Evolutionary conservation across 1,140 invertebrate genomes (phyloP).

Genomic region (Lepeophtheirus salmonis): DNA sequence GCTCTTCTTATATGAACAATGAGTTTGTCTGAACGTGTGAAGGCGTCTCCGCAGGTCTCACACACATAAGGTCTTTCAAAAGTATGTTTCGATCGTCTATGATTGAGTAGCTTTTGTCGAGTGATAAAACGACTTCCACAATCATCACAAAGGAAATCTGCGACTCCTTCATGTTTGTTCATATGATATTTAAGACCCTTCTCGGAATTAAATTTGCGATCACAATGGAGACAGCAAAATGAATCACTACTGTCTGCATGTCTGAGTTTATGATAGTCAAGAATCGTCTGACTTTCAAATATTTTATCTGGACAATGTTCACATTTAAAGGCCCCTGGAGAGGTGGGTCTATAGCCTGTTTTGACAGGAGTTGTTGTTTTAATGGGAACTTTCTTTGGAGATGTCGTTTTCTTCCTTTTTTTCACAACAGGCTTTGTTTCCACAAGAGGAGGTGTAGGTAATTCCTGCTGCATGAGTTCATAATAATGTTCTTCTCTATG

Average conservation of each 20-base stretch:
- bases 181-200: conserved; percentile 13
- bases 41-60: conserved; percentile 22
- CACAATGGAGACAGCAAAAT: not conserved
- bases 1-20: conserved; percentile 22
- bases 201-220: not conserved
- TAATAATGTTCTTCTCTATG: not conserved
- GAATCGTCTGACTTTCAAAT: not conserved
- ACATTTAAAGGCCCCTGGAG: not conserved
- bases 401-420: not conserved
- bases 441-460: too few relatives aligned
- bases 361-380: not conserved
- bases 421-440: too few relatives aligned
- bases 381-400: not conserved
- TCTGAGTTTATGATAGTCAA: not conserved
- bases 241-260: not conserved
- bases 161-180: not conserved
- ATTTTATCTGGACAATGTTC: not conserved
- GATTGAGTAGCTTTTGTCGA: conserved; percentile 3
- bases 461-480: not conserved
- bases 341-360: not conserved
- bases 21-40: conserved; percentile 22
- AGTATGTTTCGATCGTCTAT: conserved; percentile 21
- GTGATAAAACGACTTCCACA: conserved; percentile 8
- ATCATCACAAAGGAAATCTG: conserved; percentile 2
- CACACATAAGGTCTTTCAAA: conserved; percentile 23